Evolutionary conservation across 2,797 vertebrate species (phyloP).

Genomic region (Poecile montanus): DNA sequence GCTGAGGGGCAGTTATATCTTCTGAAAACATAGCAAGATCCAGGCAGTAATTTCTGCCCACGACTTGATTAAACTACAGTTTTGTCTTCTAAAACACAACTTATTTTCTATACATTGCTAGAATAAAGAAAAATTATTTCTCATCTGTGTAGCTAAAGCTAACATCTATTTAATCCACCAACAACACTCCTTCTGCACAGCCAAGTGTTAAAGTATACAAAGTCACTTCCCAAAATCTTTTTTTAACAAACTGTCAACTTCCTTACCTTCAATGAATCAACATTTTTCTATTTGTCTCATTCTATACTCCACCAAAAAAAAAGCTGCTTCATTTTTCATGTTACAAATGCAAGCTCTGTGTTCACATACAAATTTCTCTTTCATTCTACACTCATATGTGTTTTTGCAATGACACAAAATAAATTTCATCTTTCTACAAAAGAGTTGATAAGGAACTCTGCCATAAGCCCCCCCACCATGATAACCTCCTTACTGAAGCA

Average conservation of each 20-base stretch:
- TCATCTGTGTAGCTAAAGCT: not conserved
- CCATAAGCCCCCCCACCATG: accelerated
- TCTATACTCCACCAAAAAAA: not conserved
- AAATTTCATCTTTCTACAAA: not conserved
- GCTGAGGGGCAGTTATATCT: slow-evolving; percentile 2
- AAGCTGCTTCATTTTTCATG: not conserved
- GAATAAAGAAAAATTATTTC: not conserved
- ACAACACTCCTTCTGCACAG: not conserved
- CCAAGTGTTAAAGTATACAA: not conserved
- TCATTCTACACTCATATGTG: not conserved
- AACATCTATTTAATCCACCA: not conserved
- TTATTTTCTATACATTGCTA: not conserved
- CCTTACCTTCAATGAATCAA: not conserved
- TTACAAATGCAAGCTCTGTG: not conserved
- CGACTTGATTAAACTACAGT: not conserved
- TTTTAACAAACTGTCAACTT: not conserved
- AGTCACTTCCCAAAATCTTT: not conserved
- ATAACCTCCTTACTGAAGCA: not conserved
- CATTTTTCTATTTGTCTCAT: not conserved
- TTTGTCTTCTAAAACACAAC: not conserved
- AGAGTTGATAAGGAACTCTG: not conserved
- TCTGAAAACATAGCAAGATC: not conserved
- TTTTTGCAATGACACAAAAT: not conserved
- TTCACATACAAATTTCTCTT: not conserved
- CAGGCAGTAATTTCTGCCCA: not conserved